A percentile compares a stretch with the other conserved stretches of the same genome.
Evolutionary conservation across 1,140 invertebrate species (phyloP).

Genomic region (Augochlora pura): DNA sequence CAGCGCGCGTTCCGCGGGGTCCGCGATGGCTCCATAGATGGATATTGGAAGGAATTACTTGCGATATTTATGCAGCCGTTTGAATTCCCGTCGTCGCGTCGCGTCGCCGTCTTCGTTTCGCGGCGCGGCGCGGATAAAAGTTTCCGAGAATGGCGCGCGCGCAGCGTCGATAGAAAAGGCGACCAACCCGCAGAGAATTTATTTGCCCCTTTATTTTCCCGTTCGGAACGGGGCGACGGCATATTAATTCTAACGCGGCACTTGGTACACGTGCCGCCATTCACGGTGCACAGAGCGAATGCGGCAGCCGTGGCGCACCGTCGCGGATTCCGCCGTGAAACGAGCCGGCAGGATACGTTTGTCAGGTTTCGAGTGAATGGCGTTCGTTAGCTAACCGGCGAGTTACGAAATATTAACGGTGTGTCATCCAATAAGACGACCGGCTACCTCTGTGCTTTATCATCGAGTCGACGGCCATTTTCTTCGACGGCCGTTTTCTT

Average conservation of each 20-base stretch:
- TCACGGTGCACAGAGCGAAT: slow-evolving; percentile 8
- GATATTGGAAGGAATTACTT: background rate
- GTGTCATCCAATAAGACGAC: slow-evolving; percentile 18
- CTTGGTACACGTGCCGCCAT: slow-evolving; percentile 26
- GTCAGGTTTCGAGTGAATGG: slow-evolving; percentile 52
- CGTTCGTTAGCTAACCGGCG: slow-evolving; percentile 60
- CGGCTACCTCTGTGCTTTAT: slow-evolving; percentile 8
- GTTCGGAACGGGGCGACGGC: slow-evolving; percentile 17
- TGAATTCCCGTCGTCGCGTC: background rate
- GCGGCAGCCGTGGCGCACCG: background rate
- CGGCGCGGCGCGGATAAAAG: background rate
- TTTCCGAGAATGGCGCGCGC: background rate
- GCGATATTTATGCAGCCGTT: background rate
- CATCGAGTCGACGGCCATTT: background rate
- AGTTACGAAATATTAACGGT: slow-evolving; percentile 57
- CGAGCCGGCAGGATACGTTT: slow-evolving; percentile 30
- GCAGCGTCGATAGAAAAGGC: background rate
- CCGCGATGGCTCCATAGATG: too few species aligned
- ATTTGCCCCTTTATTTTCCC: slow-evolving; percentile 38
- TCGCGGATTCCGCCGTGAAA: slow-evolving; percentile 24
- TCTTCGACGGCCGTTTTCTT: too few species aligned
- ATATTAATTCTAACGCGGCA: slow-evolving; percentile 46
- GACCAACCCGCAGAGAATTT: slow-evolving; percentile 7
- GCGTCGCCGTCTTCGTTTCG: background rate
- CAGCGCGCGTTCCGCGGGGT: background rate